Percentiles rank a stretch among this genome's conserved stretches.
These are phyloP conservation scores for Oncopodura yosiiana DNA, from an alignment of 1,140 invertebrate genomes.

Conservation along the genomic window DNA sequence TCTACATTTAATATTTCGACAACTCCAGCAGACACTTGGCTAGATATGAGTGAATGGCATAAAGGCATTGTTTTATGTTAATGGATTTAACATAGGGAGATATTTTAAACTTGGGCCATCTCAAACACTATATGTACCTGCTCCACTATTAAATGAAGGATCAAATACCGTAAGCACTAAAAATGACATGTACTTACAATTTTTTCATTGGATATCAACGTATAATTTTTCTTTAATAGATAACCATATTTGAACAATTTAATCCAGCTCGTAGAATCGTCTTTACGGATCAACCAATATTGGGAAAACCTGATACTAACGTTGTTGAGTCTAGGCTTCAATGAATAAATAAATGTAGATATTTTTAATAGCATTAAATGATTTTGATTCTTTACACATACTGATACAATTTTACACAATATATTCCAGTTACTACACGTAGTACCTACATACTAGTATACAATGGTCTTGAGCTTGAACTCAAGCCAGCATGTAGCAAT, in stretches of 20 bases:
- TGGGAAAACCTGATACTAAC: too few species aligned
- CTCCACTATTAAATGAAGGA: conserved; percentile 45
- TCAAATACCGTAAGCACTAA: conserved; percentile 42
- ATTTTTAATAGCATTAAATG: too few species aligned
- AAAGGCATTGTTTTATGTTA: conserved; percentile 55
- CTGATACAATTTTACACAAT: too few species aligned
- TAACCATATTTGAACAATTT: conserved; percentile 38
- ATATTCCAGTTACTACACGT: too few species aligned
- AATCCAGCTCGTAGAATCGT: conserved; percentile 26
- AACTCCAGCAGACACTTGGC: conserved; percentile 38
- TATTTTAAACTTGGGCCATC: conserved; percentile 47
- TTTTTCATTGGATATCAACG: neutral
- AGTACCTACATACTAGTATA: too few species aligned
- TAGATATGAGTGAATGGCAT: conserved; percentile 42
- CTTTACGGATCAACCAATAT: conserved; percentile 33
- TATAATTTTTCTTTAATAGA: conserved; percentile 32
- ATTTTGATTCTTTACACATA: too few species aligned
- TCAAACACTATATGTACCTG: conserved; percentile 50
- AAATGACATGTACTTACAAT: neutral
- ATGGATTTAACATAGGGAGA: conserved; percentile 52
- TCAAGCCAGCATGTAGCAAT: too few species aligned
- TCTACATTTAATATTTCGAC: conserved; percentile 36
- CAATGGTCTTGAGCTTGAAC: too few species aligned
- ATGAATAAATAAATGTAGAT: too few species aligned
- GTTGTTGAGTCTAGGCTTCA: too few species aligned